Percentiles rank a stretch among this genome's conserved stretches.
These are phyloP conservation scores for Metacarcinus magister DNA, from an alignment of 2,888 invertebrate species.

Conservation along the genomic window DNA sequence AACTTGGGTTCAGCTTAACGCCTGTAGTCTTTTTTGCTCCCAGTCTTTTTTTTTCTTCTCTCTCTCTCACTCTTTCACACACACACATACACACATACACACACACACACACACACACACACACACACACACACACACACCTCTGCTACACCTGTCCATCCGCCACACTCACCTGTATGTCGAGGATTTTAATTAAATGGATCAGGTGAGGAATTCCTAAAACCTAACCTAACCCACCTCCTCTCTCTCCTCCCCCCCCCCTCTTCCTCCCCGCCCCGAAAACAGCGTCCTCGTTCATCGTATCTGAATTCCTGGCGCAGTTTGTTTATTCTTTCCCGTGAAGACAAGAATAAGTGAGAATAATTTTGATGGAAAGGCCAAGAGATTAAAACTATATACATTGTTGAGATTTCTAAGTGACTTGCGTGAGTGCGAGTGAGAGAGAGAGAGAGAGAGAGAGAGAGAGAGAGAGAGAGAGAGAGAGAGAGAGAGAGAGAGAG, in stretches of 20 bases:
- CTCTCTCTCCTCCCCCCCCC: neutral
- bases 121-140: neutral
- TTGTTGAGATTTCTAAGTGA: neutral
- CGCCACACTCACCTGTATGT: neutral
- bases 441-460: neutral
- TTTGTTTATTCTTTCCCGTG: neutral
- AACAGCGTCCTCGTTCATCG: neutral
- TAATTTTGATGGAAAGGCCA: neutral
- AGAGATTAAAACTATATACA: neutral
- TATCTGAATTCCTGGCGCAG: neutral
- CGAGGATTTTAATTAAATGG: conserved; percentile 14
- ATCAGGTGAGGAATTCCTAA: neutral
- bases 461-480: neutral
- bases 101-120: too few species aligned
- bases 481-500: neutral
- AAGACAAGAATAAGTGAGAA: neutral
- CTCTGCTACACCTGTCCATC: neutral
- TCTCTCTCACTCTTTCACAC: neutral
- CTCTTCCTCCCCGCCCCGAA: neutral
- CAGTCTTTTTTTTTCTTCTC: neutral
- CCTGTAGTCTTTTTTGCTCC: neutral
- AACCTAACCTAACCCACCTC: neutral
- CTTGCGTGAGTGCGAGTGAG: neutral
- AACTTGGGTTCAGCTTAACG: neutral
- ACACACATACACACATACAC: neutral